Evolutionary conservation across 1,140 invertebrate species (phyloP), one percentile per base, ranked within the genome.

Genomic region (Platyscapa corneri): DNA sequence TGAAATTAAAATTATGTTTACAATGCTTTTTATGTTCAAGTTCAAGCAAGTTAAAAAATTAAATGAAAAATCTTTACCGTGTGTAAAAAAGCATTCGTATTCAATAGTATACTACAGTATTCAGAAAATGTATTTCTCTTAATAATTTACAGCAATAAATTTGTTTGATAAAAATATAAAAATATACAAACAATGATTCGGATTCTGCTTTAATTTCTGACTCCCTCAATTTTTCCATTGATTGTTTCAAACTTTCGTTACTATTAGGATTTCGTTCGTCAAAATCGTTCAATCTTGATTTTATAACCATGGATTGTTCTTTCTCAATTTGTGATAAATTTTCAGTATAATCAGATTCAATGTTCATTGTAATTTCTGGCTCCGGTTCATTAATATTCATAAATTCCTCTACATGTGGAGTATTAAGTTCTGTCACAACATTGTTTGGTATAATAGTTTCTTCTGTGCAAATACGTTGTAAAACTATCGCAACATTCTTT

Each of bases 141-240:
- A 46, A 46, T 7, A 7, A 46, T 46, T 46, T 46, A 46, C 5
- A 46, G 42, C 12, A 46, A 7, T 46, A 46, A 46, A 46, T 12
- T 46, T 12, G 5, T 46, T 46, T 7, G 12, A 46, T 46, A 46
- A 46, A 46, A 46, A 46, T 46, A 46, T 7, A 46, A 67, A 34
- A 67, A 67, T 67, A 34, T 67, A 67, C 65, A 67, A 67, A 67
- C 65, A n/a, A n/a, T n/a, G n/a, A n/a, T n/a, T 67, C 65, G 3
- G 32, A 34, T 67, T 67, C 32, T 67, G 2, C 0, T 18, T 67
- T 32, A 34, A 7, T 16, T 34, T 3, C 30, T 16, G 32, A 67
- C 34, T 3, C 18, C 34, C 14, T 34, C 14, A 34, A 23, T 74
- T 74, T 27, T 6, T 42, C 42, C 10, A 46, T 74, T 12, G 1